Evolutionary conservation across 2,113 vertebrate species (phyloP), one percentile per base, ranked within the genome.

Genomic region (Dicrurus megarhynchus): DNA sequence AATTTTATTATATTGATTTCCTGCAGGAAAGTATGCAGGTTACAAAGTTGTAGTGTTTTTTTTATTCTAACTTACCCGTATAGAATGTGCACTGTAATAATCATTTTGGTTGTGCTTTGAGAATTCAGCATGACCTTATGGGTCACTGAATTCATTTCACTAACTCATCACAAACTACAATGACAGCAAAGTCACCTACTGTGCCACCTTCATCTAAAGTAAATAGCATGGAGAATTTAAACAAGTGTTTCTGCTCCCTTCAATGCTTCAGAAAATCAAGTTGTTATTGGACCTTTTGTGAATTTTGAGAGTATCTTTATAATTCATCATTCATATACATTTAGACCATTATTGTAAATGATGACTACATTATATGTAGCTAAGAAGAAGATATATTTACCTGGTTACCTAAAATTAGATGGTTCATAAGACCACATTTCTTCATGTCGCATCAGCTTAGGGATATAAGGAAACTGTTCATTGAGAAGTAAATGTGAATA

Each of bases 71-170:
- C 16, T 28, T 83, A 39, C 8, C 55, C 30, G 6, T 50, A 84
- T 74, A 75, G 49, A 96, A 91, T 59, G 22, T 87, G 39, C 28
- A 77, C 15, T 86, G 61, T 80, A 94, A 91, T 96, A 91, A 63
- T 53, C 13, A 30, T 88, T 89, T 95, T 94, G 35, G n/a, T 39
- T 82, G 87, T 59, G 47, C 57, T 90, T 97, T 96, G 74, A 85
- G 74, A 95, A 55, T 92, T 96, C 86, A 87, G n/a, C 59, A 42
- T 88, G 70, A 95, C 71, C 52, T 81, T 71, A 39, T 33, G 50
- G 87, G 61, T 94, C 94, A 93, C 89, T 87, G 96, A 93, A 96
- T 97, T 95, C 33, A 92, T 97, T 97, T 97, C 78, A 80, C 76
- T 89, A 93, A 68, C 80, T 91, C 68, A 96, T 97, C 93, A 95